These are phyloP conservation scores for Crotalus viridis DNA, from an alignment of 2,113 vertebrate genomes.

Conservation along the genomic window DNA sequence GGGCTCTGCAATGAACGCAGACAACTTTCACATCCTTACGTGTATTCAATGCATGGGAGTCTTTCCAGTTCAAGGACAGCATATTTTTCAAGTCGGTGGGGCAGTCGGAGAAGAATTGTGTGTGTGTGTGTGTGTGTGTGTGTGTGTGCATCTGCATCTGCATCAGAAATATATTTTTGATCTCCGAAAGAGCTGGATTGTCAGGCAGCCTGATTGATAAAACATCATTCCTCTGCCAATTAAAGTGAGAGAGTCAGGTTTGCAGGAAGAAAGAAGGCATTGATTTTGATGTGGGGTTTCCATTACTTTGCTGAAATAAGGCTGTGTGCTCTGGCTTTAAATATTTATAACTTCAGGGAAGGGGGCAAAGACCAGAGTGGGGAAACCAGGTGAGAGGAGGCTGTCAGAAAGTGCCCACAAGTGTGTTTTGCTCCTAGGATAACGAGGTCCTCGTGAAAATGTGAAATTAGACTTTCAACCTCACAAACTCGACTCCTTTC, in stretches of 20 bases:
- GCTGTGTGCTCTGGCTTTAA: background rate
- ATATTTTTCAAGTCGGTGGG: slow-evolving; percentile 58
- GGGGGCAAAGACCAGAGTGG: background rate
- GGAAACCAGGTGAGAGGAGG: background rate
- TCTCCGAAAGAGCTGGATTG: slow-evolving; percentile 53
- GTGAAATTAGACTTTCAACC: background rate
- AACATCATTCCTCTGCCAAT: slow-evolving; percentile 36
- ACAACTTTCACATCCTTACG: slow-evolving; percentile 44
- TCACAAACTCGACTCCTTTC: background rate
- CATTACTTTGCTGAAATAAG: slow-evolving; percentile 12
- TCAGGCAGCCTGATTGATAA: slow-evolving; percentile 58
- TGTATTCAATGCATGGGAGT: slow-evolving; percentile 39
- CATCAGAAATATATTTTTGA: slow-evolving; percentile 53
- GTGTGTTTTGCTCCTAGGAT: background rate
- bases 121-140: too few relatives aligned
- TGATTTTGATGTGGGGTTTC: slow-evolving; percentile 3
- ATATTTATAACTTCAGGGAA: background rate
- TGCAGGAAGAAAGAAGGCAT: slow-evolving; percentile 8
- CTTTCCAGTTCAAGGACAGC: slow-evolving; percentile 55
- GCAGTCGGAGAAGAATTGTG: slow-evolving; percentile 30
- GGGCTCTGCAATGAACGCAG: background rate
- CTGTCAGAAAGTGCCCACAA: background rate
- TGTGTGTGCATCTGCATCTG: too few relatives aligned
- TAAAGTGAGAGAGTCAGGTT: slow-evolving; percentile 27
- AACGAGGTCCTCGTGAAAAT: background rate